Evolutionary conservation across 2,113 vertebrate species (phyloP).

Genomic region (Orthonyx spaldingii): DNA sequence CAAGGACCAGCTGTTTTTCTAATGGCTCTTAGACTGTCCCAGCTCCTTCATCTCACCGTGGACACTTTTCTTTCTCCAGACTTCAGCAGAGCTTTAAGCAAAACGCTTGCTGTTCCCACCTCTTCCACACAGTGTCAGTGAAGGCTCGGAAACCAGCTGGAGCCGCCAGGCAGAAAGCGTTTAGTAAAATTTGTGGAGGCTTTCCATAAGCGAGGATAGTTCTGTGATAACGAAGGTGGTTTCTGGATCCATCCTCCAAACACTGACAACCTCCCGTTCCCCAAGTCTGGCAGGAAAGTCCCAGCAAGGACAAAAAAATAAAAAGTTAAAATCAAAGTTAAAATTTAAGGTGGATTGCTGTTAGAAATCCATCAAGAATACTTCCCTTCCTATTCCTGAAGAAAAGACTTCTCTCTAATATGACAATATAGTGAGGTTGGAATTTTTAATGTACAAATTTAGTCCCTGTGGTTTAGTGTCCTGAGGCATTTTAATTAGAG

Average conservation of each 20-base stretch:
- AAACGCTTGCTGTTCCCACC: conserved; percentile 30
- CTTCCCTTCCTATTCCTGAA: not conserved
- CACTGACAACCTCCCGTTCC: accelerated
- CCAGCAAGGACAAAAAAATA: not conserved
- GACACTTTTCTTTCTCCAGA: too few species aligned
- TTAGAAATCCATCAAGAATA: not conserved
- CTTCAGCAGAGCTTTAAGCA: not conserved
- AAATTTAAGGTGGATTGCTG: not conserved
- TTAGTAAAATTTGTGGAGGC: not conserved
- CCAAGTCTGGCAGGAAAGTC: not conserved
- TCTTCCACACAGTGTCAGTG: conserved; percentile 68
- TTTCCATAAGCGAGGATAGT: not conserved
- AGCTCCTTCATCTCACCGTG: not conserved
- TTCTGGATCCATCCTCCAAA: not conserved
- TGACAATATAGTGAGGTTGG: accelerated
- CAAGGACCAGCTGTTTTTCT: not conserved
- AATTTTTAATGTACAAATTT: not conserved
- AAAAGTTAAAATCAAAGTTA: not conserved
- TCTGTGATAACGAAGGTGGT: not conserved
- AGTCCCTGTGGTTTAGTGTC: not conserved
- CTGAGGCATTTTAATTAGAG: conserved; percentile 18
- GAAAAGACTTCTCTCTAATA: not conserved
- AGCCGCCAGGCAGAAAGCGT: not conserved
- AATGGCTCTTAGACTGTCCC: too few species aligned
- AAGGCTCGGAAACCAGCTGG: not conserved